Evolutionary conservation across 2,888 invertebrate species (phyloP).

Genomic region (Tethea ocularis): DNA sequence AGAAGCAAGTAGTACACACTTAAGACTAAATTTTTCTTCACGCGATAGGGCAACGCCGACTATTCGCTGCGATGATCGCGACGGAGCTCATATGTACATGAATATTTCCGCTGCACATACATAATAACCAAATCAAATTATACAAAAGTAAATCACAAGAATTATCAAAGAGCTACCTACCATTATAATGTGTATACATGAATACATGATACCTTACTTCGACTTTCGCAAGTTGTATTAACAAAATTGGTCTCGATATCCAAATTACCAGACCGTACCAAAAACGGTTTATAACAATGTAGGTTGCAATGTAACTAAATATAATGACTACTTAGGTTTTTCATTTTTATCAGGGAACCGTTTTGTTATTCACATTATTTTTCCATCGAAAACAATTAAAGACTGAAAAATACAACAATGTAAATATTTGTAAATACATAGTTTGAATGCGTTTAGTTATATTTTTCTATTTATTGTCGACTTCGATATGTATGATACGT

Average conservation of each 20-base stretch:
- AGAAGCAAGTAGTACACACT: slow-evolving; percentile 59
- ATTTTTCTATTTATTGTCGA: slow-evolving; percentile 25
- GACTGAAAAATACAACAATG: slow-evolving; percentile 46
- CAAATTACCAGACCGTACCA: not conserved
- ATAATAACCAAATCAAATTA: slow-evolving; percentile 27
- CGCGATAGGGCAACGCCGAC: slow-evolving; percentile 47
- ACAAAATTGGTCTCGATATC: not conserved
- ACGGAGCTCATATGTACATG: slow-evolving; percentile 76
- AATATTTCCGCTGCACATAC: slow-evolving; percentile 77
- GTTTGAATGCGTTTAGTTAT: slow-evolving; percentile 27
- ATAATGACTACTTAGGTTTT: not conserved
- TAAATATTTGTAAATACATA: slow-evolving; percentile 41
- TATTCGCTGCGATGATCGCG: slow-evolving; percentile 60
- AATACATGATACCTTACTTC: not conserved
- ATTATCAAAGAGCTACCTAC: not conserved
- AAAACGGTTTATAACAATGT: too few relatives aligned
- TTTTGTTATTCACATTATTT: slow-evolving; percentile 6
- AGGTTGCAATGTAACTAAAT: too few relatives aligned
- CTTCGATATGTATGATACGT: slow-evolving; percentile 32
- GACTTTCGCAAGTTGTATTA: not conserved
- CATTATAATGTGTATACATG: slow-evolving; percentile 8
- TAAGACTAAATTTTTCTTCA: slow-evolving; percentile 65
- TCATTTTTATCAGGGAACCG: not conserved
- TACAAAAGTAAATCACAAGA: not conserved
- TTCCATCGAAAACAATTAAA: slow-evolving; percentile 34